Base-by-base conservation (phyloP, 2,113 vertebrate genomes). In the Tyrannus savana region DNA sequence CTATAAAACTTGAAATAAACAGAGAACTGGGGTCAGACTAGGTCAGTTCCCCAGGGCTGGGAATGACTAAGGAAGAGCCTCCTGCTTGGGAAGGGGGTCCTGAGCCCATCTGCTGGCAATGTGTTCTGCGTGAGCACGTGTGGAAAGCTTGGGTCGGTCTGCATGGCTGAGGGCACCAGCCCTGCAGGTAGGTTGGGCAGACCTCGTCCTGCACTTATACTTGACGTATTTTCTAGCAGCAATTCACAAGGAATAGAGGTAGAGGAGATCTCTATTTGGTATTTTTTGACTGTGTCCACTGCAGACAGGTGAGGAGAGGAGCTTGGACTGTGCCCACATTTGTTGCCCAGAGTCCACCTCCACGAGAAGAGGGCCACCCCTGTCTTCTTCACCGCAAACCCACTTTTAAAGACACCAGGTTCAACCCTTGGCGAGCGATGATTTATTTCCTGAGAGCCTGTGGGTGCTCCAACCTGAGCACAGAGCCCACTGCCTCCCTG, bases 1-100 rank as follows among this genome's bases (percentile, higher is more conserved):
- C 62, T 84, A 49, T 72, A 68, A 79, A 88, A 78, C 31, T 77
- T 82, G 47, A 96, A 93, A 93, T 62, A 81, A 96, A 79, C 69
- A 67, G 44, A 46, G 71, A 49, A 25, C 33, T 58, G 17, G n/a
- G 78, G 59, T 81, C 67, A 49, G 77, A 44, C 55, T 46, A 53
- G 84, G 85, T 83, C 78, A 87, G 30, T 30, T 85, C 75, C 74
- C 55, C 9, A 6, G 50, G 53, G 41, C 27, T 78, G 49, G 31
- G 37, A 33, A 63, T 60, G 67, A 27, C 0, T 6, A 53, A 83
- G 52, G 68, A 86, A 92, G 41, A 89, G 31, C 8, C 14, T 14
- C 24, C n/a, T 74, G 37, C 49, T 77, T 4, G 0, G 44, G 42
- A 73, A 55, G 24, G 5, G 27, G 16, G 8, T 80, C 75, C 74